Evolutionary conservation across 2,113 vertebrate species (phyloP).

Genomic region (Herpailurus yagouaroundi): DNA sequence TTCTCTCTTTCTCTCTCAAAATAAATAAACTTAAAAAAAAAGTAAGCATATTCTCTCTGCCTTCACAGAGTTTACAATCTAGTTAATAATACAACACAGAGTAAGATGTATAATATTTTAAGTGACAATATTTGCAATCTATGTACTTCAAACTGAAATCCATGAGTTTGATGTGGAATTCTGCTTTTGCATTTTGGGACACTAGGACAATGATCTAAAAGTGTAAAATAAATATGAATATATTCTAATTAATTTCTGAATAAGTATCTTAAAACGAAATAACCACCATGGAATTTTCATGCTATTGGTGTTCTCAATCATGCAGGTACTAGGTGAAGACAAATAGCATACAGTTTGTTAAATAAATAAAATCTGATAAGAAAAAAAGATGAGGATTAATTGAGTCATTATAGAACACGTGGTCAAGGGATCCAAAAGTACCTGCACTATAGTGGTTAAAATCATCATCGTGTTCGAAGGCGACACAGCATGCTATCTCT

Average conservation of each 20-base stretch:
- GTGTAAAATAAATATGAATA: neutral
- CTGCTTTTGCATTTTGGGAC: neutral
- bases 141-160: neutral
- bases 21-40: no score
- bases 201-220: neutral
- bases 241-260: conserved; percentile 48
- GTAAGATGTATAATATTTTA: neutral
- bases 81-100: neutral
- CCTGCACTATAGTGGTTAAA: neutral
- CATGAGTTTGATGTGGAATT: neutral
- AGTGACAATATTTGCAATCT: neutral
- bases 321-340: neutral
- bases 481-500: neutral
- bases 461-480: neutral
- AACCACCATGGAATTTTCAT: neutral
- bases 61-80: neutral
- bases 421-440: neutral
- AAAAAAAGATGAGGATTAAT: neutral
- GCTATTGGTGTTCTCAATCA: neutral
- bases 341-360: conserved; percentile 23
- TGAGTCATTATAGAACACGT: neutral
- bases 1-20: no score
- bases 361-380: neutral
- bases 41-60: neutral
- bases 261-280: conserved; percentile 26